Evolutionary conservation across 2,113 vertebrate species (phyloP).

Genomic region (Copsychus sechellarum): DNA sequence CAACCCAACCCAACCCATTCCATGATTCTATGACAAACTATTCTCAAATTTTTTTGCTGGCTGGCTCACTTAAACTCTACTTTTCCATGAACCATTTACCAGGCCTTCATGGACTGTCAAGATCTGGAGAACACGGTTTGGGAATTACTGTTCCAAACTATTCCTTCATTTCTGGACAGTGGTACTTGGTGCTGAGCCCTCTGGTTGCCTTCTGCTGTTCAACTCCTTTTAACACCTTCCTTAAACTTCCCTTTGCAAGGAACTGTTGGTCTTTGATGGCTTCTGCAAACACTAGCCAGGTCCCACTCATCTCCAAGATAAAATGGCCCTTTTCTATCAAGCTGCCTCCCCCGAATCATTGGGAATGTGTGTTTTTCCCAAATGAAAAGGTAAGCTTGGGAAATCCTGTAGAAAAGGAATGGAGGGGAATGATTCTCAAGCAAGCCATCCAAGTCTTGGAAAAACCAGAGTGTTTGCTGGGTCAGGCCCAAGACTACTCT

Average conservation of each 20-base stretch:
- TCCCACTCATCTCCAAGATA: neutral
- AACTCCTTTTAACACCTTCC: neutral
- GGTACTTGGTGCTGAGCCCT: neutral
- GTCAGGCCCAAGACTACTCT: neutral
- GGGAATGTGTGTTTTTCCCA: neutral
- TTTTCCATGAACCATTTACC: neutral
- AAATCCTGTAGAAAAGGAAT: neutral
- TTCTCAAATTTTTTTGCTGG: neutral
- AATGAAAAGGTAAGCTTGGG: neutral
- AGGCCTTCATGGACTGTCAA: neutral
- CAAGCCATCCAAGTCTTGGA: slow-evolving; percentile 3
- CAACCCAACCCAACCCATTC: neutral
- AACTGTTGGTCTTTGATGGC: neutral
- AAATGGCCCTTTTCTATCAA: neutral
- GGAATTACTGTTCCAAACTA: neutral
- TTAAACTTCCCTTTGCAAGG: neutral
- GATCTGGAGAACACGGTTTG: neutral
- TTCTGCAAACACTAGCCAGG: neutral
- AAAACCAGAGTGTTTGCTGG: slow-evolving; percentile 34
- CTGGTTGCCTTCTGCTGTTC: neutral
- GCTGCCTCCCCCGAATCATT: neutral
- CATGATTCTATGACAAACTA: neutral
- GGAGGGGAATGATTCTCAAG: slow-evolving; percentile 7
- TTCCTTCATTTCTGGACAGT: neutral
- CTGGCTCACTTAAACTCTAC: neutral